Conservation (phyloP, 2,888 invertebrate species). For the Oscheius sp. region DNA sequence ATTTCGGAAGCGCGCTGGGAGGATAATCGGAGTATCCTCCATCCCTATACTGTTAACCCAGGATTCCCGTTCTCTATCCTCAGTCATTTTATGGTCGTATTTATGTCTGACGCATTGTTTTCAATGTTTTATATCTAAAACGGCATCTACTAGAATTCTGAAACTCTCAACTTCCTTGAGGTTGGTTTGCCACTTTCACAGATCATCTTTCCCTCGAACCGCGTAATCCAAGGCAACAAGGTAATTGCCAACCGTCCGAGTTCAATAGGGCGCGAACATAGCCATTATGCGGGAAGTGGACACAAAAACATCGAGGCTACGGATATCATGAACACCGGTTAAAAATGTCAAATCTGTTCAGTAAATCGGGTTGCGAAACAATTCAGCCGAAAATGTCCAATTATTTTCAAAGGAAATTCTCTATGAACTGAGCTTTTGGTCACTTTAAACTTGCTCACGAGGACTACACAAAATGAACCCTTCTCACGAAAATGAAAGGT, state of each 20-base stretch:
- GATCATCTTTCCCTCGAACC: background rate
- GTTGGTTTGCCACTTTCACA: background rate
- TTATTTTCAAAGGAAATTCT: too few species aligned
- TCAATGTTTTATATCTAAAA: background rate
- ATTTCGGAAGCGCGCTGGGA: conserved; percentile 28
- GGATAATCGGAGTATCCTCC: conserved; percentile 27
- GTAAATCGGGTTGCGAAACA: too few species aligned
- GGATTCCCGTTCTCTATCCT: background rate
- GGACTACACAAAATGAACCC: too few species aligned
- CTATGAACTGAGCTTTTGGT: too few species aligned
- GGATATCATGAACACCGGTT: too few species aligned
- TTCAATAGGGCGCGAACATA: conserved; percentile 5
- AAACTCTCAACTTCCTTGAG: background rate
- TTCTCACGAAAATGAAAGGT: too few species aligned
- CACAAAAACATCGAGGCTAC: background rate
- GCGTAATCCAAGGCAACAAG: background rate
- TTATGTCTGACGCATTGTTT: too few species aligned
- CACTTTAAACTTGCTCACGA: too few species aligned
- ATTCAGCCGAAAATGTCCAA: too few species aligned
- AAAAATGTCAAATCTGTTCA: too few species aligned
- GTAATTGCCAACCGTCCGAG: background rate
- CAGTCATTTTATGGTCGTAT: background rate
- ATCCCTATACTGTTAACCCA: conserved; percentile 21
- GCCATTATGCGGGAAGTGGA: conserved; percentile 12
- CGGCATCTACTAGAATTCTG: background rate